These are phyloP conservation scores for Trachemys scripta DNA, from an alignment of 2,113 vertebrate genomes.

Conservation along the genomic window DNA sequence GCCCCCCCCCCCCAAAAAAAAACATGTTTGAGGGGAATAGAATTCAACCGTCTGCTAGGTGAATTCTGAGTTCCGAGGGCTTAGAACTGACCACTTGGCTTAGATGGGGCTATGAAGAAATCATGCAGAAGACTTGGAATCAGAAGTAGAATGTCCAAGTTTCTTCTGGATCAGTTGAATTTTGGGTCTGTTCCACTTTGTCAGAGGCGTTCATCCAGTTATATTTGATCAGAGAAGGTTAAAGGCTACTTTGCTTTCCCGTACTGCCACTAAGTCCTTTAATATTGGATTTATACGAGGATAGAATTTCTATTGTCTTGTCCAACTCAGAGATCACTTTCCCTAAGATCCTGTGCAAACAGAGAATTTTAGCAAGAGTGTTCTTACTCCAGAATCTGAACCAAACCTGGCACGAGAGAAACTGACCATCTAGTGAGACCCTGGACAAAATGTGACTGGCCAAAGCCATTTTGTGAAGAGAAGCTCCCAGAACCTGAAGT, in stretches of 20 bases:
- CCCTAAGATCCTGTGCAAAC: not conserved
- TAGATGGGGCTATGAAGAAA: not conserved
- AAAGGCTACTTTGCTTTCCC: not conserved
- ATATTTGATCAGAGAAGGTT: rapidly evolving
- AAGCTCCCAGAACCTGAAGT: not conserved
- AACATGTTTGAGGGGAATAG: not conserved
- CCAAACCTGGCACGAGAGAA: not conserved
- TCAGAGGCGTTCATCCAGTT: not conserved
- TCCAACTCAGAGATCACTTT: not conserved
- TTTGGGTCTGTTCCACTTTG: not conserved
- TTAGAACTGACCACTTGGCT: not conserved
- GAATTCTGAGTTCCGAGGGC: not conserved
- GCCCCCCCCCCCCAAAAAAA: not conserved
- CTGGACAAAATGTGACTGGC: not conserved
- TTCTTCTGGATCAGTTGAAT: not conserved
- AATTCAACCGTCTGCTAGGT: not conserved
- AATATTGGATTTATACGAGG: not conserved
- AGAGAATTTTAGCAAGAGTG: not conserved
- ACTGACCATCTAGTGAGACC: not conserved
- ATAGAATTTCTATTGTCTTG: not conserved
- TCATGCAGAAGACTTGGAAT: not conserved
- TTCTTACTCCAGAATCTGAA: not conserved
- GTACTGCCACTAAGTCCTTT: not conserved
- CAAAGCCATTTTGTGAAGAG: not conserved
- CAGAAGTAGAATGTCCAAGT: not conserved